Percentiles rank a stretch among this genome's conserved stretches.
These are phyloP conservation scores for Hemicordylus capensis DNA, from an alignment of 2,113 vertebrate species.

Conservation along the genomic window DNA sequence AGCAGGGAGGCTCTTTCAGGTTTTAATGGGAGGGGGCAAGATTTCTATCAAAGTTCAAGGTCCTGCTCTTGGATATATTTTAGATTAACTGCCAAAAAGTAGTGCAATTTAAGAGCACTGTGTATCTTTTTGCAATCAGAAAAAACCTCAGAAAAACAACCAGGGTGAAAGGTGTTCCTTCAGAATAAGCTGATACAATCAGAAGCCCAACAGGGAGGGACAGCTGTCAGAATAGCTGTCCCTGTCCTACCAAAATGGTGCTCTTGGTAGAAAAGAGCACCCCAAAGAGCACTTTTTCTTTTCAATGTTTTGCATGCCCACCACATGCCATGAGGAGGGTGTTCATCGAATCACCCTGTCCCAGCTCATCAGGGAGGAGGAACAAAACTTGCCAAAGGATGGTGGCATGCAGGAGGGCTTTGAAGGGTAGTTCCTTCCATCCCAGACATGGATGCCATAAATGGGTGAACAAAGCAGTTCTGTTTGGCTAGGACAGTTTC, in stretches of 20 bases:
- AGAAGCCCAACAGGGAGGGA: no score
- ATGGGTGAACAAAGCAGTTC: constrained; percentile 53
- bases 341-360: background rate
- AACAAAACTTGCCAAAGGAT: constrained; percentile 23
- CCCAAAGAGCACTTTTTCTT: no score
- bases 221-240: no score
- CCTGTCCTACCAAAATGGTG: background rate
- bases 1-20: background rate
- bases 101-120: background rate
- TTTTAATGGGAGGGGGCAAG: background rate
- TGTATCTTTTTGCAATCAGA: background rate
- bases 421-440: constrained; percentile 35
- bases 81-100: background rate
- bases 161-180: background rate
- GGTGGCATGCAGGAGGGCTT: background rate
- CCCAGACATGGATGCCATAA: background rate
- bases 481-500: constrained; percentile 31
- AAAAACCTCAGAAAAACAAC: background rate
- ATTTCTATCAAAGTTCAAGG: background rate
- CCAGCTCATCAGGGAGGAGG: background rate
- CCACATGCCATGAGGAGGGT: background rate
- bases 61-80: background rate
- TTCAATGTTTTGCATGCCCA: constrained; percentile 8
- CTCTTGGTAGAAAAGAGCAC: background rate
- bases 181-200: background rate